phyloP scores from a whole-genome alignment of 2,797 vertebrate species.

The Setipinna tenuifilis region DNA sequence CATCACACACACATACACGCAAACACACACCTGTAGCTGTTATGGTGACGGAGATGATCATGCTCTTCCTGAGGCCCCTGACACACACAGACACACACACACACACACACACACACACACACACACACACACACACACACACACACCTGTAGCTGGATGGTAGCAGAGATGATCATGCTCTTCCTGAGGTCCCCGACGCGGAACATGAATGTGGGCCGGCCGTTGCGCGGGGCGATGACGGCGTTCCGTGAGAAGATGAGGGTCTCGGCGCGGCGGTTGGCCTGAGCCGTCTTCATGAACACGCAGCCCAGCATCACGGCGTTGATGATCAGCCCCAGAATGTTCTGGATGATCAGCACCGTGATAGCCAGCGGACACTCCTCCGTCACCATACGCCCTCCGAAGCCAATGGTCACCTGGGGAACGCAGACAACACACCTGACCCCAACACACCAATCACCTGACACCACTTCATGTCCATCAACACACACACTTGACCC shows the following conservation, averaged over 20 bases:
- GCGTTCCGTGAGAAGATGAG: conserved; percentile 96
- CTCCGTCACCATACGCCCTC: conserved; percentile 96
- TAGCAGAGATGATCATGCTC: conserved; percentile 98
- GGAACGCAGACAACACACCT: background rate
- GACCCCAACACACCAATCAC: background rate
- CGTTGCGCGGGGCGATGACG: conserved; percentile 87
- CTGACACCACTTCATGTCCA: background rate
- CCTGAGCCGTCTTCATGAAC: conserved; percentile 98
- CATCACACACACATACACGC: conserved; percentile 68
- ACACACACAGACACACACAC: too few relatives aligned
- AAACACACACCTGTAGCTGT: conserved; percentile 86
- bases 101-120: background rate
- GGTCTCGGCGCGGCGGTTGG: conserved; percentile 92
- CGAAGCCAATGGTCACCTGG: conserved; percentile 95
- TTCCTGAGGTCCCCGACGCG: conserved; percentile 93
- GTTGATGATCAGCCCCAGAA: conserved; percentile 94
- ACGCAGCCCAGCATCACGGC: conserved; percentile 97
- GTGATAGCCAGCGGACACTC: conserved; percentile 93
- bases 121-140: background rate
- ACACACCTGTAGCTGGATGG: conserved; percentile 88
- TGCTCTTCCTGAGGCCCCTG: conserved; percentile 92
- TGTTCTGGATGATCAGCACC: conserved; percentile 93
- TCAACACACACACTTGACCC: too few relatives aligned
- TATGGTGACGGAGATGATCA: conserved; percentile 97
- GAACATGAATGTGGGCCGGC: conserved; percentile 94